Evolutionary conservation across 2,113 vertebrate species (phyloP).

Genomic region (Pycnonotus jocosus): DNA sequence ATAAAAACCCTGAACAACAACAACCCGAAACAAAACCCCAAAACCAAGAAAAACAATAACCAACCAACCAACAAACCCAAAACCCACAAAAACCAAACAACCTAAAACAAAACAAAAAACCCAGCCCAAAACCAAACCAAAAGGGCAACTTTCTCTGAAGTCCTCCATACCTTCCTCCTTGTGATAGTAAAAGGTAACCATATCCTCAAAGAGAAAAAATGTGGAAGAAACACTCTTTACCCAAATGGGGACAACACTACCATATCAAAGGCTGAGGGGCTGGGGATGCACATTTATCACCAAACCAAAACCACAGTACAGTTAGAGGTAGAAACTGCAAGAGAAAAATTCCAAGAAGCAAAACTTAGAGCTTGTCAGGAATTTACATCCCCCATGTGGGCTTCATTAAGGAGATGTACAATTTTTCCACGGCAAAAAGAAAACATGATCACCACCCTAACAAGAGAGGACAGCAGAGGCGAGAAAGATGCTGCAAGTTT

Average conservation of each 20-base stretch:
- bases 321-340: neutral
- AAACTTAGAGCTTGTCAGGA: neutral
- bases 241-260: neutral
- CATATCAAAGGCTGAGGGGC: neutral
- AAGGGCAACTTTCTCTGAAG: neutral
- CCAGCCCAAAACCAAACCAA: neutral
- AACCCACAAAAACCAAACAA: neutral
- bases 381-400: neutral
- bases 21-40: neutral
- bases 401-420: neutral
- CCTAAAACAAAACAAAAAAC: neutral
- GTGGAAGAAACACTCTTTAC: neutral
- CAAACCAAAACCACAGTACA: neutral
- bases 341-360: neutral
- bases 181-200: neutral
- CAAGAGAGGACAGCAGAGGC: neutral
- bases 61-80: too few relatives aligned
- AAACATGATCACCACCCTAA: neutral
- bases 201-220: neutral
- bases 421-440: neutral
- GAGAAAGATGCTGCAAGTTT: neutral
- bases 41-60: neutral
- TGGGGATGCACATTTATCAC: neutral
- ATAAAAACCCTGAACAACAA: neutral
- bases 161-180: neutral